A percentile compares a stretch with the other conserved stretches of the same genome.
These are phyloP conservation scores for Lutjanus erythropterus DNA, from an alignment of 2,113 vertebrate species.

Conservation along the genomic window DNA sequence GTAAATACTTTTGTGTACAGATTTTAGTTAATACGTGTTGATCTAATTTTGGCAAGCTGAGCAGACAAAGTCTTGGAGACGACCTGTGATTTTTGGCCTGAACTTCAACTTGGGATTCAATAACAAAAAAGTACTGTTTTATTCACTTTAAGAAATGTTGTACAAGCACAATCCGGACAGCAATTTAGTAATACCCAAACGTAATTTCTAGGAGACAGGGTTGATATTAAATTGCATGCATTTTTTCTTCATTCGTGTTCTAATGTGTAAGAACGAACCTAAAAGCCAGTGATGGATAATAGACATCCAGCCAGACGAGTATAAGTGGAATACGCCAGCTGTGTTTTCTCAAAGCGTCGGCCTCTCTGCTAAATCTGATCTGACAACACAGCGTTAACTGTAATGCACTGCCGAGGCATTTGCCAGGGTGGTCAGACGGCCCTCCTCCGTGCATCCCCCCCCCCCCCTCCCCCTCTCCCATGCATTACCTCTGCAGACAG, in stretches of 20 bases:
- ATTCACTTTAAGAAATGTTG: too few species aligned
- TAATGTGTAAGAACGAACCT: neutral
- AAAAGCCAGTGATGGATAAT: neutral
- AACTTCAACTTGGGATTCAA: too few species aligned
- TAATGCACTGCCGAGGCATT: neutral
- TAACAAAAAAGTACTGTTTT: too few species aligned
- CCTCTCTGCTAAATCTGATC: slow-evolving; percentile 1
- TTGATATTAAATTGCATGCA: too few species aligned
- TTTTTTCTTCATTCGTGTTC: neutral
- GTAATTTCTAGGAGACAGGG: too few species aligned
- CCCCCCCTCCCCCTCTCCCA: neutral
- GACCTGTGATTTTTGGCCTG: too few species aligned
- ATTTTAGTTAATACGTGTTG: too few species aligned
- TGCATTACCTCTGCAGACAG: slow-evolving; percentile 11
- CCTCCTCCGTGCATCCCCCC: neutral
- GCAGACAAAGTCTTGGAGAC: too few species aligned
- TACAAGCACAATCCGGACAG: too few species aligned
- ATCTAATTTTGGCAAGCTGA: too few species aligned
- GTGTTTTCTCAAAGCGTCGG: neutral
- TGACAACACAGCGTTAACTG: slow-evolving; percentile 4
- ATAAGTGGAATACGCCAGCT: neutral
- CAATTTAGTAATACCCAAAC: too few species aligned
- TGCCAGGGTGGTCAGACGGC: neutral
- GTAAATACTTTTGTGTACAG: too few species aligned
- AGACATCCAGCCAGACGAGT: neutral